phyloP scores from a whole-genome alignment of 1,140 invertebrate genomes.

The Diorhabda elongata region DNA sequence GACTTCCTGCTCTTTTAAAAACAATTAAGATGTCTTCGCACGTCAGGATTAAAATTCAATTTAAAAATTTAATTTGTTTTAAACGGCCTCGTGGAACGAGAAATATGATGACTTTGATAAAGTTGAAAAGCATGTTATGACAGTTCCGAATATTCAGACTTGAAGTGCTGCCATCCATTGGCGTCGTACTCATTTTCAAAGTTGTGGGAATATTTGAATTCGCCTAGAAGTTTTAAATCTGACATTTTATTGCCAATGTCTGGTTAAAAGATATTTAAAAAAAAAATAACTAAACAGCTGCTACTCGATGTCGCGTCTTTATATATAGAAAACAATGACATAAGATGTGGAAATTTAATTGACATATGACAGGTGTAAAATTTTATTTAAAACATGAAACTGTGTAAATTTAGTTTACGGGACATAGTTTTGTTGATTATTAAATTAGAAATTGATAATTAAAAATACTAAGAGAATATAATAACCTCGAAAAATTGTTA shows the following conservation, averaged over 20 bases:
- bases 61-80: constrained; percentile 1
- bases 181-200: neutral
- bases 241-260: neutral
- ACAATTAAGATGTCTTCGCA: constrained; percentile 2
- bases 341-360: too few species aligned
- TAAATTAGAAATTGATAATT: too few species aligned
- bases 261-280: neutral
- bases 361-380: too few species aligned
- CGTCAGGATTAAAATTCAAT: neutral
- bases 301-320: neutral
- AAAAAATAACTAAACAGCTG: neutral
- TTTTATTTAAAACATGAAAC: too few species aligned
- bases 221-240: neutral
- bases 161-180: too few species aligned
- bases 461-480: too few species aligned
- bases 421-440: too few species aligned
- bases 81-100: neutral
- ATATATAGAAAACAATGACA: too few species aligned
- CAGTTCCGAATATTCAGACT: neutral
- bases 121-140: neutral
- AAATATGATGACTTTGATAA: constrained; percentile 3
- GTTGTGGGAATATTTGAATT: neutral
- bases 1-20: neutral
- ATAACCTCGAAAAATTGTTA: too few species aligned
- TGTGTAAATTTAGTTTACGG: too few species aligned